A percentile compares a stretch with the other conserved stretches of the same genome.
Conservation (phyloP, 2,113 vertebrate genomes). For the Cheirogaleus medius region DNA sequence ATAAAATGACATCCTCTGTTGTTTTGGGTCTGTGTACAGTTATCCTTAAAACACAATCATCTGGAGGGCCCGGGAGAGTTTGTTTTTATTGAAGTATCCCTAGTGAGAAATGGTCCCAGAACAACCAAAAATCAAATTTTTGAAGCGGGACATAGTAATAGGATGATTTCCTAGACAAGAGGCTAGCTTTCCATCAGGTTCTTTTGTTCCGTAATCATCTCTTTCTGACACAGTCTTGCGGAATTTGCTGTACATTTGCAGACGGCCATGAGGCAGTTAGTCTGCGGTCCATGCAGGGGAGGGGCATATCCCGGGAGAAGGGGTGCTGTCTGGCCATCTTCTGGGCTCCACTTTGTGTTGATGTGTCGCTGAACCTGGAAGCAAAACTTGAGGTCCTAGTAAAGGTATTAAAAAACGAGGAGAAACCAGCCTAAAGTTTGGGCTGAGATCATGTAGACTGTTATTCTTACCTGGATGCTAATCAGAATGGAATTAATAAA, state of each 20-base stretch:
- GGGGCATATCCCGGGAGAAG: neutral
- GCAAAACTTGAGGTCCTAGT: neutral
- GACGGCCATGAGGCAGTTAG: fast-evolving
- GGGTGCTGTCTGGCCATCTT: fast-evolving
- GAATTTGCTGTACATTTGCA: fast-evolving
- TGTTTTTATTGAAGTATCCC: neutral
- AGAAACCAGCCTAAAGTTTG: neutral
- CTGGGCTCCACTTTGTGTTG: fast-evolving
- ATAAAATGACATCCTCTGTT: conserved; percentile 88
- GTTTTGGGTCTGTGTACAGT: conserved; percentile 67
- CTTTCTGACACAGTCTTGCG: neutral
- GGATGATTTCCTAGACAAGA: neutral
- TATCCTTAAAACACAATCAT: conserved; percentile 68
- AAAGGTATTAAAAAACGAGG: neutral
- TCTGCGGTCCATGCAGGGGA: neutral
- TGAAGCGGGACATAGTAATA: neutral
- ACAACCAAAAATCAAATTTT: neutral
- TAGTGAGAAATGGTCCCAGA: neutral
- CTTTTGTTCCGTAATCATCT: neutral
- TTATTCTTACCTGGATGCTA: neutral
- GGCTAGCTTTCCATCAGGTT: neutral
- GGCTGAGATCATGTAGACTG: neutral
- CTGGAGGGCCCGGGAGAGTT: neutral
- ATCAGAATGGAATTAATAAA: conserved; percentile 44
- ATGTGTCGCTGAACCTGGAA: neutral